Percentiles rank a stretch among this genome's conserved stretches.
These are phyloP conservation scores for Miltochrista miniata DNA, from an alignment of 2,888 invertebrate genomes.

Conservation along the genomic window DNA sequence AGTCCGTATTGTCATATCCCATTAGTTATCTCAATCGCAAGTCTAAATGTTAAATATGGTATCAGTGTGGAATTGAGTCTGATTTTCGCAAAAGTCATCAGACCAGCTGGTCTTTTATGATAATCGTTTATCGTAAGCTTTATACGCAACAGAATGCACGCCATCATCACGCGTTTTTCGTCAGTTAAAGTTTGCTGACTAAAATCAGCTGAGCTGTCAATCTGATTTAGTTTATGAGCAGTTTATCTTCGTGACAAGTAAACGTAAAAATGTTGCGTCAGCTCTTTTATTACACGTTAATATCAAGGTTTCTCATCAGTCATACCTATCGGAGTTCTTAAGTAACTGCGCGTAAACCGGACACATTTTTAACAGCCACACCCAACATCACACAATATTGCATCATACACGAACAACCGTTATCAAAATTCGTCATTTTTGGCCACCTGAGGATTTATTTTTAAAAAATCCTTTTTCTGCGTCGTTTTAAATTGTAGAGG, in stretches of 20 bases:
- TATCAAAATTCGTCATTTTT: conserved; percentile 20
- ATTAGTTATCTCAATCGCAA: too few relatives aligned
- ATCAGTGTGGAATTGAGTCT: too few relatives aligned
- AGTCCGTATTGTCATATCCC: too few relatives aligned
- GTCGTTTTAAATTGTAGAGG: conserved; percentile 2
- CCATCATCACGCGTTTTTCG: too few relatives aligned
- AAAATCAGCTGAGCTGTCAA: background rate
- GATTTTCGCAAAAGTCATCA: too few relatives aligned
- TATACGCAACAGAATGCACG: too few relatives aligned
- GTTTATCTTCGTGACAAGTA: background rate
- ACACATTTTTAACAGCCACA: conserved; percentile 7
- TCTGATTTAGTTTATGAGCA: background rate
- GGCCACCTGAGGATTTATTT: conserved; percentile 13
- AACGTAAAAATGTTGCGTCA: background rate
- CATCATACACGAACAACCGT: conserved; percentile 27
- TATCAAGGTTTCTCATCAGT: background rate
- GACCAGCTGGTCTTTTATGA: too few relatives aligned
- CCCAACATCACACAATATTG: conserved; percentile 21
- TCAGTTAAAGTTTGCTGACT: too few relatives aligned
- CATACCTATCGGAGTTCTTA: background rate
- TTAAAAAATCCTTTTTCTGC: conserved; percentile 1
- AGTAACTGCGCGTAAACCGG: background rate
- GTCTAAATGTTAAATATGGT: too few relatives aligned
- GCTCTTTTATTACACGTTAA: background rate
- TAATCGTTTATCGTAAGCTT: too few relatives aligned